Evolutionary conservation across 2,113 vertebrate species (phyloP).

Genomic region (Pristiophorus japonicus): DNA sequence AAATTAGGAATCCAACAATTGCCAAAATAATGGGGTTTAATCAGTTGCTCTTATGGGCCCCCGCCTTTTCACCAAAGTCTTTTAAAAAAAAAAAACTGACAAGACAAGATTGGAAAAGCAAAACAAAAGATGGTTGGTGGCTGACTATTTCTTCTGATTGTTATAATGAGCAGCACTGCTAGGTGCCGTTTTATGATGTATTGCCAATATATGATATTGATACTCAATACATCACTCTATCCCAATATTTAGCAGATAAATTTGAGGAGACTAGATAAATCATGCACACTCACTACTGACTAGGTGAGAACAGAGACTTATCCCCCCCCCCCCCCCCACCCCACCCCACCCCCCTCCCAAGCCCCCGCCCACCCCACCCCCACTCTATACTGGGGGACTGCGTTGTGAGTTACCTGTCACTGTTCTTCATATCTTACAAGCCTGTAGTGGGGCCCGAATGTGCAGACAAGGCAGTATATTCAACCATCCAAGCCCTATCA

Average conservation of each 20-base stretch:
- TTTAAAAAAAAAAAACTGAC: neutral
- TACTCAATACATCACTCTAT: slow-evolving; percentile 36
- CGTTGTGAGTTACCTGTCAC: neutral
- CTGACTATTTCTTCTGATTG: neutral
- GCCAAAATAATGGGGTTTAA: neutral
- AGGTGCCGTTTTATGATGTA: slow-evolving; percentile 25
- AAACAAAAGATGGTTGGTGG: neutral
- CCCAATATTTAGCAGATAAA: slow-evolving; percentile 29
- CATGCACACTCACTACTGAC: slow-evolving; percentile 35
- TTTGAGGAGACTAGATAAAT: slow-evolving; percentile 16
- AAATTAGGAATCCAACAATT: neutral
- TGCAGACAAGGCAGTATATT: slow-evolving; percentile 49
- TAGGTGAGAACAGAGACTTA: neutral
- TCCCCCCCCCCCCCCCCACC: neutral
- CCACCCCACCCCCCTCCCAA: neutral
- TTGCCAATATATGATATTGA: slow-evolving; percentile 38
- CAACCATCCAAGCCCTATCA: slow-evolving; percentile 51
- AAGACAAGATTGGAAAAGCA: neutral
- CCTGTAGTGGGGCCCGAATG: slow-evolving; percentile 48
- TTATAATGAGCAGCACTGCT: slow-evolving; percentile 28
- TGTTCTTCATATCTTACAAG: slow-evolving; percentile 3
- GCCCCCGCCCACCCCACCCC: neutral
- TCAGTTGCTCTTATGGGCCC: neutral
- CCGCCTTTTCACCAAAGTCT: neutral
- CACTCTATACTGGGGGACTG: slow-evolving; percentile 4